These are phyloP conservation scores for Oreonectes daqikongensis DNA, from an alignment of 2,797 vertebrate species.

Conservation along the genomic window DNA sequence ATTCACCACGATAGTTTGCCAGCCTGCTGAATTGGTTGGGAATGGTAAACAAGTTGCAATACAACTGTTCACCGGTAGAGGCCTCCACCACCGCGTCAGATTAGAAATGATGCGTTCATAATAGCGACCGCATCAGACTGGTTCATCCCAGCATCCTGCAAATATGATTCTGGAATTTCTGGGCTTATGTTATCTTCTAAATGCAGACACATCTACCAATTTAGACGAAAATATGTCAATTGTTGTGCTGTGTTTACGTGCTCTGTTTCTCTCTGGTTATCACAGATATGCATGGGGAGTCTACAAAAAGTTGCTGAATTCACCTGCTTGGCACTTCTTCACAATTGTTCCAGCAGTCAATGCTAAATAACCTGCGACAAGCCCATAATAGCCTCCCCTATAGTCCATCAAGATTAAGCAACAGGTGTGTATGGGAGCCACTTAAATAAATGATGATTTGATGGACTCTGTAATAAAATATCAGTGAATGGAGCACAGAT, in stretches of 20 bases:
- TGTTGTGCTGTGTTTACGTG: background rate
- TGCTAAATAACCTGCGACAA: background rate
- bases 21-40: background rate
- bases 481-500: constrained; percentile 26
- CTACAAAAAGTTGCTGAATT: background rate
- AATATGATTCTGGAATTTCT: background rate
- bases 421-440: constrained; percentile 52
- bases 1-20: constrained; percentile 8
- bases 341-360: constrained; percentile 15
- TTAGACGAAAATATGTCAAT: background rate
- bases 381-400: constrained; percentile 10
- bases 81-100: constrained; percentile 57
- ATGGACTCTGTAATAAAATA: constrained; percentile 50
- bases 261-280: background rate
- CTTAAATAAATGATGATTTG: constrained; percentile 57
- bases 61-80: constrained; percentile 67
- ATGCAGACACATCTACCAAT: background rate
- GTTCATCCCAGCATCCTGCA: constrained; percentile 57
- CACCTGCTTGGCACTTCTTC: constrained; percentile 12
- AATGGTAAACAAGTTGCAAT: constrained; percentile 77
- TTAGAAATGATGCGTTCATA: constrained; percentile 48
- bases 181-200: background rate
- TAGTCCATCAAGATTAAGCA: constrained; percentile 43
- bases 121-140: constrained; percentile 72
- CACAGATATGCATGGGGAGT: background rate